Base-by-base conservation (phyloP, 2,888 invertebrate genomes). In the Pyrrhia umbra region DNA sequence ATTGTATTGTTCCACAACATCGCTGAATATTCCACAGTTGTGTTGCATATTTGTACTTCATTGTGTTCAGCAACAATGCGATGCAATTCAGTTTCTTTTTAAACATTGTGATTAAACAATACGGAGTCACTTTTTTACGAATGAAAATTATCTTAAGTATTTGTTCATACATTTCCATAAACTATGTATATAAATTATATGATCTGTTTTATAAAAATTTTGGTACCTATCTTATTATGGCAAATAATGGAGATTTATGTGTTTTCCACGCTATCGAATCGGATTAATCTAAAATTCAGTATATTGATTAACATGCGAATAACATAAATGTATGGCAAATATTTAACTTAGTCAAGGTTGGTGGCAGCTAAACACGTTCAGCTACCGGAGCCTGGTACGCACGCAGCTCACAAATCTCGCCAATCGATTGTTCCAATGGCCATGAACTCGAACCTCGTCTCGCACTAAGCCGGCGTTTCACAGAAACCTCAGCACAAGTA, bases 351-450 rank as follows among this genome's bases (percentile, higher is more conserved):
- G 79, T 84, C 87, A 87, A 88, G 86, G 85, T 79, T 81, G n/a
- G n/a, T n/a, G 68, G 57, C 54, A 80, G 69, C 78, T 80, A 76
- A 77, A 80, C 68, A 63, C 75, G 70, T 71, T 77, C 75, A 81
- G 80, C 83, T 81, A 83, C 82, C 73, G 75, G 76, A 79, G 81
- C 81, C 80, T 75, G 75, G 70, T 77, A 65, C 81, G 80, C 69
- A 75, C 82, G 74, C 79, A 81, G 64, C 77, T 69, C 85, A 85
- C 82, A 87, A 87, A 84, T 87, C 87, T 83, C 81, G 80, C 76
- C 88, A 88, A 91, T 92, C 92, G 91, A 93, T 94, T 92, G 90
- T 92, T 90, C 85, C 83, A 82, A 76, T 90, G 92, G 88, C 91
- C 92, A 85, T 93, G 92, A 92, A 93, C 92, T 87, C 89, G 67